Percentiles rank a stretch among this genome's conserved stretches.
Evolutionary conservation across 2,797 vertebrate species (phyloP).

Genomic region (Sebastes alutus): DNA sequence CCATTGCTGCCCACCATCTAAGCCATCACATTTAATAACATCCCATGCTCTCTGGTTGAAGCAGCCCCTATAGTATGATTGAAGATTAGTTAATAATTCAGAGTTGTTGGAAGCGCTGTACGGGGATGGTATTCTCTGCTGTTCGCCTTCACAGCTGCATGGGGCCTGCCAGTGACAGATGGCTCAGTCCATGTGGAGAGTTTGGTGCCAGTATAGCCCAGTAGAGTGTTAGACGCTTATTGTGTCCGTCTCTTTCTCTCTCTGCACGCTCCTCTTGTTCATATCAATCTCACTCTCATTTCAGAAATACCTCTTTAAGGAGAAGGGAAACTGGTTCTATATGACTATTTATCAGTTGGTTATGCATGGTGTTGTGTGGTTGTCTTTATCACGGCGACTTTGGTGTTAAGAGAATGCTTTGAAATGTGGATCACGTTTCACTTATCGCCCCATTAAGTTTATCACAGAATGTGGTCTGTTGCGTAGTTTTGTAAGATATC

Average conservation of each 20-base stretch:
- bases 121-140: slow-evolving; percentile 52
- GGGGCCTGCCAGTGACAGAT: slow-evolving; percentile 78
- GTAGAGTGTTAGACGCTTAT: slow-evolving; percentile 42
- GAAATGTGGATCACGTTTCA: background rate
- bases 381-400: background rate
- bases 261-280: background rate
- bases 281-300: background rate
- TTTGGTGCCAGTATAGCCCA: slow-evolving; percentile 43
- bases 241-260: slow-evolving; percentile 1
- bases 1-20: background rate
- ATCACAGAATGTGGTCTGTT: slow-evolving; percentile 12
- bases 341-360: background rate
- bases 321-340: background rate
- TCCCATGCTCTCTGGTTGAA: slow-evolving; percentile 38
- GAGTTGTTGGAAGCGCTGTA: slow-evolving; percentile 57
- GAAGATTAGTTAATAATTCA: slow-evolving; percentile 79
- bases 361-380: background rate
- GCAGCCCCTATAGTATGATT: slow-evolving; percentile 41
- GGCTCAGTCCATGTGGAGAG: slow-evolving; percentile 62
- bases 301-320: background rate
- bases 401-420: background rate
- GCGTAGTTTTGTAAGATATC: slow-evolving; percentile 20
- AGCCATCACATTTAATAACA: slow-evolving; percentile 36
- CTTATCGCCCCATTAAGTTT: background rate
- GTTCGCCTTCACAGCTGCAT: slow-evolving; percentile 76